Conservation (phyloP, 2,888 invertebrate species). For the Drosophila nr. perissopoda region DNA sequence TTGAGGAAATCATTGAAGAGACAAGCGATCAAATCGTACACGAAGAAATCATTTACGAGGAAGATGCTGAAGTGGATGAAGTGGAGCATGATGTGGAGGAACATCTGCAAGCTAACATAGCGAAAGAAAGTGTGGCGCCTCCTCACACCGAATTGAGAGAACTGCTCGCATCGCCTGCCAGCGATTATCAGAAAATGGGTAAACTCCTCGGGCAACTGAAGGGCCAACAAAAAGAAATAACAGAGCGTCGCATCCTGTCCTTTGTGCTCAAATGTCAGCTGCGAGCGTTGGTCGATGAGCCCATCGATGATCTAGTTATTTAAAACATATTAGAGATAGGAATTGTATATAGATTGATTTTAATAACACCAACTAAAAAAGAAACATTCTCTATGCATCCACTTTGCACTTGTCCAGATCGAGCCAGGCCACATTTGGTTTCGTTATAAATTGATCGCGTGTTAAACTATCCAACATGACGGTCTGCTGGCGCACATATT, state of each 20-base stretch:
- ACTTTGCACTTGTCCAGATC: constrained; percentile 75
- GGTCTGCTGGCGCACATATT: constrained; percentile 92
- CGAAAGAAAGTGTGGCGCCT: not conserved
- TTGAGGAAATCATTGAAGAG: constrained; percentile 64
- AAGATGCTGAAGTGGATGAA: constrained; percentile 28
- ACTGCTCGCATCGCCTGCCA: constrained; percentile 18
- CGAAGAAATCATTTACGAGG: constrained; percentile 68
- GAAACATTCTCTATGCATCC: constrained; percentile 37
- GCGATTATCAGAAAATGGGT: constrained; percentile 59
- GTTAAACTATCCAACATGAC: constrained; percentile 87
- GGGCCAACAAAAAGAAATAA: constrained; percentile 45
- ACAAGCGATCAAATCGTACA: constrained; percentile 55
- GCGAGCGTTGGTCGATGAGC: constrained; percentile 63
- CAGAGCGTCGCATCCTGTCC: constrained; percentile 73
- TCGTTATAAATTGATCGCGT: constrained; percentile 86
- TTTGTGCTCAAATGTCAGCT: constrained; percentile 80
- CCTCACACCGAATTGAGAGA: not conserved
- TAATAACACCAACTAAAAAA: constrained; percentile 49
- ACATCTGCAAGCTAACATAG: not conserved
- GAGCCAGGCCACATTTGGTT: constrained; percentile 87
- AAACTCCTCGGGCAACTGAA: constrained; percentile 59
- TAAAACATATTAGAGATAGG: constrained; percentile 36
- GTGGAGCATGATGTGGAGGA: constrained; percentile 5
- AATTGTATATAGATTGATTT: constrained; percentile 52
- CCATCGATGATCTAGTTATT: constrained; percentile 67